phyloP scores from a whole-genome alignment of 1,140 invertebrate genomes.

The Nomia melanderi region DNA sequence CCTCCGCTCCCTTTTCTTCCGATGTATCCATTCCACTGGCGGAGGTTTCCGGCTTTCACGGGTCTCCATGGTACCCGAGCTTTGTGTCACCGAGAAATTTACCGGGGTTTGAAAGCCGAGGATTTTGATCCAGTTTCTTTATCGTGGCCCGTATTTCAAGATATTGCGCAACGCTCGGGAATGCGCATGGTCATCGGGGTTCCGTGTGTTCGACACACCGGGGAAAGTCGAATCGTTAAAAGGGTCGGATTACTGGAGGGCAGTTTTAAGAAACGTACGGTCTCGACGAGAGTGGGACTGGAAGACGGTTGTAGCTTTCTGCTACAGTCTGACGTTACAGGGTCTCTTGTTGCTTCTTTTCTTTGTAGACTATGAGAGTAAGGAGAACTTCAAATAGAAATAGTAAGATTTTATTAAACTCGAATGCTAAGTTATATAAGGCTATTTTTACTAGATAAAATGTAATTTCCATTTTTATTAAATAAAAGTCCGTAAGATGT shows the following conservation, averaged over 20 bases:
- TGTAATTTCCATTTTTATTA: too few species aligned
- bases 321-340: too few species aligned
- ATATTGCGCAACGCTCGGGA: conserved; percentile 30
- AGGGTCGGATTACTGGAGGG: not conserved
- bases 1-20: not conserved
- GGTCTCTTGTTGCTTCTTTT: too few species aligned
- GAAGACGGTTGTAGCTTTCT: too few species aligned
- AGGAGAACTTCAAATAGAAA: too few species aligned
- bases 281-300: too few species aligned
- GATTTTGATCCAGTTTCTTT: conserved; percentile 59
- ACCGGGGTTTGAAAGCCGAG: conserved; percentile 51
- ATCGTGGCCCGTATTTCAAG: conserved; percentile 40
- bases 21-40: not conserved
- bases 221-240: conserved; percentile 9
- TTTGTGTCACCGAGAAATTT: conserved; percentile 50
- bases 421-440: too few species aligned
- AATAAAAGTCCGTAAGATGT: too few species aligned
- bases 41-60: conserved; percentile 23
- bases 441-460: too few species aligned
- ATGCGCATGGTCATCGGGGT: conserved; percentile 13
- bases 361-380: too few species aligned
- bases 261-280: not conserved
- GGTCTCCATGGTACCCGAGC: conserved; percentile 19
- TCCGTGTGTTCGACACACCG: not conserved
- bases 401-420: too few species aligned